These are phyloP conservation scores for Merodon equestris DNA, from an alignment of 2,888 invertebrate species.

Conservation along the genomic window DNA sequence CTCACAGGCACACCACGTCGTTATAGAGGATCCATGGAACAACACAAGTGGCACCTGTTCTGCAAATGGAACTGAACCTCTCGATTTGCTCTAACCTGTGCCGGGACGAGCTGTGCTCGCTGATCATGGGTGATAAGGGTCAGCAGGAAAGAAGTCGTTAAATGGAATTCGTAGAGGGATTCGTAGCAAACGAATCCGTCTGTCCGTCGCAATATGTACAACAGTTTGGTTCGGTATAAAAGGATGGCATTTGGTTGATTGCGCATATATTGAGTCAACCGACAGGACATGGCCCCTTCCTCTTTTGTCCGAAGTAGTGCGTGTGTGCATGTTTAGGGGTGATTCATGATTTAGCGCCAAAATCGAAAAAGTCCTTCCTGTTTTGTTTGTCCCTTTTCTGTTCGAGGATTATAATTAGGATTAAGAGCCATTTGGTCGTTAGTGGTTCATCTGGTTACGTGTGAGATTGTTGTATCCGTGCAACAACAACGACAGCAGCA, in stretches of 20 bases:
- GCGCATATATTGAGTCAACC: constrained; percentile 67
- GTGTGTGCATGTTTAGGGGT: constrained; percentile 37
- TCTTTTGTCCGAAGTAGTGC: constrained; percentile 21
- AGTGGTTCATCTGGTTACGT: constrained; percentile 31
- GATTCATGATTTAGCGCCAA: constrained; percentile 68
- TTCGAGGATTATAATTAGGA: constrained; percentile 64
- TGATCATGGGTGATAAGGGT: constrained; percentile 62
- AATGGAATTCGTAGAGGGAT: constrained; percentile 28
- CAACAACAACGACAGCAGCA: constrained; percentile 41
- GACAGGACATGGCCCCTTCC: constrained; percentile 47
- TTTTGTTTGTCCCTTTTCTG: constrained; percentile 54
- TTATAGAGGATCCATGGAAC: constrained; percentile 3
- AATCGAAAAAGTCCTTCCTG: constrained; percentile 61
- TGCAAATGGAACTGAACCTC: constrained; percentile 26
- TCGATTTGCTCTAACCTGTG: background rate
- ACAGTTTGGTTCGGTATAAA: constrained; percentile 11
- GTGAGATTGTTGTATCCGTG: too few species aligned
- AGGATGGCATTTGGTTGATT: constrained; percentile 68
- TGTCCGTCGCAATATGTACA: constrained; percentile 17
- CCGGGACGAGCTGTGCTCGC: constrained; percentile 45
- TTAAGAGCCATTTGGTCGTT: constrained; percentile 61
- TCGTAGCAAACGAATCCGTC: constrained; percentile 26
- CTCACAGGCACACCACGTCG: too few species aligned
- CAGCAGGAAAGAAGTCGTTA: constrained; percentile 69
- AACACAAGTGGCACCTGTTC: constrained; percentile 65